Percentiles rank a stretch among this genome's conserved stretches.
phyloP scores from a whole-genome alignment of 2,797 vertebrate genomes.

The Hirundo rustica region DNA sequence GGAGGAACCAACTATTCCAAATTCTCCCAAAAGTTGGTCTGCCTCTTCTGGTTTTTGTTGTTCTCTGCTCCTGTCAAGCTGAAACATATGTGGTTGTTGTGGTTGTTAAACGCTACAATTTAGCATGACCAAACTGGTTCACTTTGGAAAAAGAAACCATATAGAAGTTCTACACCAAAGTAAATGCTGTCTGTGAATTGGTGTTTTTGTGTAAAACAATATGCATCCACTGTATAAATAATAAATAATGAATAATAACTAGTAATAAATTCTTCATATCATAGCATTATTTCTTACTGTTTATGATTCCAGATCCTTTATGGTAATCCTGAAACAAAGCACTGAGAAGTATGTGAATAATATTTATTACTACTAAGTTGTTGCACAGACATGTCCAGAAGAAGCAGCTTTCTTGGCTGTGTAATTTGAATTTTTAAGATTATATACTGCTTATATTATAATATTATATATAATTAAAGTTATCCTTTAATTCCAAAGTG shows the following conservation, averaged over 20 bases:
- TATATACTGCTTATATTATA: not conserved
- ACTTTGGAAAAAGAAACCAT: slow-evolving; percentile 32
- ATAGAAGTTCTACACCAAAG: slow-evolving; percentile 23
- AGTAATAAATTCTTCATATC: slow-evolving; percentile 45
- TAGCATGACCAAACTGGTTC: not conserved
- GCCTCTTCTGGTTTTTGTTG: not conserved
- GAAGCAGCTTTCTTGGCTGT: not conserved
- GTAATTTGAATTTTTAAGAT: not conserved
- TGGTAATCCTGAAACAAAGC: slow-evolving; percentile 42
- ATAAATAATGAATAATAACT: slow-evolving; percentile 56
- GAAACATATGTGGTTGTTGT: not conserved
- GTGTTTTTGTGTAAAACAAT: not conserved
- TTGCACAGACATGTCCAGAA: slow-evolving; percentile 11
- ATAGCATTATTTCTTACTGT: slow-evolving; percentile 1
- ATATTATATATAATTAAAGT: not conserved
- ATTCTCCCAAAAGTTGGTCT: not conserved
- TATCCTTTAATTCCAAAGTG: not conserved
- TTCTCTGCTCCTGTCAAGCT: not conserved
- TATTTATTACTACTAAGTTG: slow-evolving; percentile 3
- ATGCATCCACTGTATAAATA: slow-evolving; percentile 24
- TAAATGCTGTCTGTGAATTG: not conserved
- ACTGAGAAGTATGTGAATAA: slow-evolving; percentile 16
- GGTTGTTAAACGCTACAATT: not conserved
- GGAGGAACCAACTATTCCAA: not conserved
- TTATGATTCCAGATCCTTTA: slow-evolving; percentile 14